Evolutionary conservation across 2,888 invertebrate genomes (phyloP), one percentile per base, ranked within the genome.

Genomic region (Chymomyza procnemis): DNA sequence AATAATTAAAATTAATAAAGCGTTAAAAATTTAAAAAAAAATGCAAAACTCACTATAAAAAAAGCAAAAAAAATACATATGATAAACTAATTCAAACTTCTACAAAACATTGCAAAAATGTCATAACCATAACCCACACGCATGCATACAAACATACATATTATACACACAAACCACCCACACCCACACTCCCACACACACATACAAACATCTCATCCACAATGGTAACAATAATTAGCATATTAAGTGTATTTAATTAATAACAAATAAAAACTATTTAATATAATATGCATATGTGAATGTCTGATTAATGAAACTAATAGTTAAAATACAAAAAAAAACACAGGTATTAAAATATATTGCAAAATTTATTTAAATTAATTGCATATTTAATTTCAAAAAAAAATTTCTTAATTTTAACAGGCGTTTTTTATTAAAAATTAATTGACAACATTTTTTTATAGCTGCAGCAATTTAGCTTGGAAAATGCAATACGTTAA

Each of bases 161-260:
- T 30, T 47, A 55, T 54, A 58, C 19, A 57, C 21, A 34, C 14
- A 47, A 4, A 8, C 18, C 4, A 52, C n/a, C 14, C 52, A 52
- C 52, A 52, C 52, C 16, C 41, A 66, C 57, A 78, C 59, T 69
- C 64, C 34, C 41, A 60, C 56, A 65, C 52, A 68, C 62, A 63
- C 63, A 59, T 64, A 66, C 67, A 69, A 66, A 88, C 78, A 88
- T 85, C 87, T 88, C 90, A 90, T 89, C 90, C 89, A 89, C 89
- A 89, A 89, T 87, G 90, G 90, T 90, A 90, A 90, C 90, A 90
- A 90, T 90, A 90, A 90, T 88, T 90, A 90, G 90, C 80, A 71
- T 79, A 80, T 79, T 89, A 90, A 90, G 90, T 80, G 79, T 85
- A 84, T 79, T 78, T 73, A 72, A 76, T 71, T 72, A 74, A 76